A percentile compares a stretch with the other conserved stretches of the same genome.
Evolutionary conservation across 2,888 invertebrate genomes (phyloP).

Genomic region (Agapostemon virescens): DNA sequence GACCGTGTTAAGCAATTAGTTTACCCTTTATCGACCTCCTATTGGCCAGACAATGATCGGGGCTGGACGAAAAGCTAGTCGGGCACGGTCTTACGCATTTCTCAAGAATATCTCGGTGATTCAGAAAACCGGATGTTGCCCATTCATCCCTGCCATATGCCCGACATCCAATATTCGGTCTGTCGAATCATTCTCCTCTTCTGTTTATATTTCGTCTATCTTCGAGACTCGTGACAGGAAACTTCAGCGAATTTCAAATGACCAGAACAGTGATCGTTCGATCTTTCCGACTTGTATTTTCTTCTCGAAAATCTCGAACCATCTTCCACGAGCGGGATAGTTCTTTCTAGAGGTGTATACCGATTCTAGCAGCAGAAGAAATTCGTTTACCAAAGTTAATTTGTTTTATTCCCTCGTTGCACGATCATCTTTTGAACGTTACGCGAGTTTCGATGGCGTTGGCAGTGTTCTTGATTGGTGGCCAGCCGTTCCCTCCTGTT

Average conservation of each 20-base stretch:
- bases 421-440: constrained; percentile 1
- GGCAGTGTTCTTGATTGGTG: not conserved
- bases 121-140: constrained; percentile 69
- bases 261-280: not conserved
- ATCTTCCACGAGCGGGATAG: not conserved
- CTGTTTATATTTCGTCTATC: constrained; percentile 32
- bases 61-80: constrained; percentile 21
- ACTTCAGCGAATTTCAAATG: not conserved
- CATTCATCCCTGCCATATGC: constrained; percentile 57
- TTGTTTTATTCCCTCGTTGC: not conserved
- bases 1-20: not conserved
- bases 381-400: not conserved
- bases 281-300: not conserved
- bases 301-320: not conserved
- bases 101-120: constrained; percentile 69
- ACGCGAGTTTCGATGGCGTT: not conserved
- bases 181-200: constrained; percentile 37
- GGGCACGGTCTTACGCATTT: constrained; percentile 43
- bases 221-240: not conserved
- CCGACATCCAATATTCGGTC: constrained; percentile 54
- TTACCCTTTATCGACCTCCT: not conserved
- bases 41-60: constrained; percentile 14
- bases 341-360: not conserved
- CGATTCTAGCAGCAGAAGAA: not conserved
- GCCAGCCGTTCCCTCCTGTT: constrained; percentile 21